Conservation (phyloP, 2,797 vertebrate genomes). For the Poliocrania exsul region DNA sequence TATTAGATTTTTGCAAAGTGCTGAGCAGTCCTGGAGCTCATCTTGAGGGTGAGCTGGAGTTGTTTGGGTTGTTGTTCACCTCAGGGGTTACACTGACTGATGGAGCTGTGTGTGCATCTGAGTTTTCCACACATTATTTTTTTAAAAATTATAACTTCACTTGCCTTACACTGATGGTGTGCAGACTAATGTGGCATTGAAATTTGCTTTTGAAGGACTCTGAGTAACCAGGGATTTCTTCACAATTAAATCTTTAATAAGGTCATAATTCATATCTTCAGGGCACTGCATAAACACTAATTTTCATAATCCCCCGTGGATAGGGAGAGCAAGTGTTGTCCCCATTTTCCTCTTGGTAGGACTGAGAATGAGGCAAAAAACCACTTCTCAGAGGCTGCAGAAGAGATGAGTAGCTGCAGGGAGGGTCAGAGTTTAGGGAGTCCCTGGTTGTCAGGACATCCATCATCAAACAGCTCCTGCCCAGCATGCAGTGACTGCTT, state of each 20-base stretch:
- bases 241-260: constrained; percentile 61
- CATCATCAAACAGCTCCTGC: neutral
- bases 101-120: neutral
- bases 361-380: neutral
- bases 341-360: neutral
- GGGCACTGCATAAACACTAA: neutral
- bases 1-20: neutral
- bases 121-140: neutral
- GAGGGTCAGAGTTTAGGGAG: neutral
- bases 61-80: neutral
- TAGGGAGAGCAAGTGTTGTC: neutral
- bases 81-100: neutral
- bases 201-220: constrained; percentile 40
- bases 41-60: neutral
- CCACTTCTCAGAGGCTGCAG: neutral
- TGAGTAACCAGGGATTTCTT: constrained; percentile 8
- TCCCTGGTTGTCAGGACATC: neutral
- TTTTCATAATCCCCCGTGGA: neutral
- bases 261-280: constrained; percentile 24
- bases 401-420: neutral
- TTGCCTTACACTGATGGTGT: neutral
- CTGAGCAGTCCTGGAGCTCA: neutral
- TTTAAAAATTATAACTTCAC: neutral
- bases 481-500: neutral
- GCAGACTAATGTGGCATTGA: neutral